phyloP scores from a whole-genome alignment of 2,113 vertebrate species.

The Himantopus leucocephalus region DNA sequence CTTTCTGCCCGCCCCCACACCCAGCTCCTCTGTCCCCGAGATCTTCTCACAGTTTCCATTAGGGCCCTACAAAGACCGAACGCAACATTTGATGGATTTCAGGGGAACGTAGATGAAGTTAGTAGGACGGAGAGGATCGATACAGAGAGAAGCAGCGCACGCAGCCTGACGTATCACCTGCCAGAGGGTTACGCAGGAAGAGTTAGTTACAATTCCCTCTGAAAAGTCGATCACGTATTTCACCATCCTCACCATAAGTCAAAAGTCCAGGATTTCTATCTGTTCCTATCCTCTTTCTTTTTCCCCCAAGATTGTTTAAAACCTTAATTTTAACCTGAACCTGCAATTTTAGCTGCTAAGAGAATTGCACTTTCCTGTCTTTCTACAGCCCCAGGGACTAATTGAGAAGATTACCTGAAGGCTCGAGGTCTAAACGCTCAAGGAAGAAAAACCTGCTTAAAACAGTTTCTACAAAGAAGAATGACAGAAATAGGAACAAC shows the following conservation, averaged over 20 bases:
- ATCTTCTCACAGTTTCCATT: neutral
- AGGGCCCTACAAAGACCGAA: neutral
- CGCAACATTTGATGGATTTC: neutral
- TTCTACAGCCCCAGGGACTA: conserved; percentile 1
- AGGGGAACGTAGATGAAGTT: neutral
- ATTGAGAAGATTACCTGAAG: conserved; percentile 50
- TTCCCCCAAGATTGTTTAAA: neutral
- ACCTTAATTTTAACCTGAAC: conserved; percentile 34
- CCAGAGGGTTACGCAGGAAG: neutral
- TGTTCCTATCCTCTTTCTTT: neutral
- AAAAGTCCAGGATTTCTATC: neutral
- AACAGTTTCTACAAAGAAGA: neutral
- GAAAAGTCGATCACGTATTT: neutral
- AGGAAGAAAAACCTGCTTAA: conserved; percentile 37
- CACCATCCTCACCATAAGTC: neutral
- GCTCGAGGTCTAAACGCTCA: neutral
- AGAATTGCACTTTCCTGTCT: conserved; percentile 33
- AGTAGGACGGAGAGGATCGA: neutral
- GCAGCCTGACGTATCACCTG: neutral
- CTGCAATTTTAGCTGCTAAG: conserved; percentile 48
- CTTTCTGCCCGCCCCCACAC: neutral
- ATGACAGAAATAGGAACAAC: neutral
- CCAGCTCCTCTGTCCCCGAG: neutral
- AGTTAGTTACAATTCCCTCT: neutral
- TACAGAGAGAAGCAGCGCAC: neutral